Conservation (phyloP, 1,140 invertebrate genomes). For the Drosophila funebris region DNA sequence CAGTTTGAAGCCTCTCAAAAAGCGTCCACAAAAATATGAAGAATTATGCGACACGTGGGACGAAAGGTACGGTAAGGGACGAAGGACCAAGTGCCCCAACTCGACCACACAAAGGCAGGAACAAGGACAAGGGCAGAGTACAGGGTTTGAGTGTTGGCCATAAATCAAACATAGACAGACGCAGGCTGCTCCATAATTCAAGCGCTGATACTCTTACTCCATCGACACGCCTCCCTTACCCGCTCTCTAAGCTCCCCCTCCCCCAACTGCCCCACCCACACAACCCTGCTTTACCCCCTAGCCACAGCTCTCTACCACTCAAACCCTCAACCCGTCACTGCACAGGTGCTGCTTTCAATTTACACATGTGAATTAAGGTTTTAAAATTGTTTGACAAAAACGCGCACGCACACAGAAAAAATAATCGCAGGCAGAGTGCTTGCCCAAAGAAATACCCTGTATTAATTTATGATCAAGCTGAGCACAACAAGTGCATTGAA, state of each 20-base stretch:
- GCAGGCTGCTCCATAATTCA: slow-evolving; percentile 55
- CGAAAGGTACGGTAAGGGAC: neutral
- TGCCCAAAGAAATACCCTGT: slow-evolving; percentile 1
- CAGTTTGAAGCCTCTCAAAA: slow-evolving; percentile 57
- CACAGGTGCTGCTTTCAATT: slow-evolving; percentile 79
- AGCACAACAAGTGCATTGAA: too few relatives aligned
- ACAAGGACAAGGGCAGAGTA: neutral
- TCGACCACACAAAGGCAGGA: neutral
- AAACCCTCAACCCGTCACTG: neutral
- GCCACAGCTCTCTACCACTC: too few relatives aligned
- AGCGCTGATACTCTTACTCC: slow-evolving; percentile 11
- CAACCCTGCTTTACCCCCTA: slow-evolving; percentile 7
- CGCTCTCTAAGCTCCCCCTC: neutral
- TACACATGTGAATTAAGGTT: slow-evolving; percentile 82
- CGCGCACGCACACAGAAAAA: slow-evolving; percentile 34
- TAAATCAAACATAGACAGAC: slow-evolving; percentile 57
- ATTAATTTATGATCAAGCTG: too few relatives aligned
- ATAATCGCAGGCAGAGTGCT: neutral
- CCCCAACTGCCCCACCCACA: too few relatives aligned
- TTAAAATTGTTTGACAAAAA: slow-evolving; percentile 73
- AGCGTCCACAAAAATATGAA: slow-evolving; percentile 60
- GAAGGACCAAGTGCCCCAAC: neutral
- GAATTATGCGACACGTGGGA: slow-evolving; percentile 77
- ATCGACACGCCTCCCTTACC: neutral
- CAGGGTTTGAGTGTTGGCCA: slow-evolving; percentile 10